Evolutionary conservation across 2,797 vertebrate species (phyloP).

Genomic region (Phoeniculus purpureus): DNA sequence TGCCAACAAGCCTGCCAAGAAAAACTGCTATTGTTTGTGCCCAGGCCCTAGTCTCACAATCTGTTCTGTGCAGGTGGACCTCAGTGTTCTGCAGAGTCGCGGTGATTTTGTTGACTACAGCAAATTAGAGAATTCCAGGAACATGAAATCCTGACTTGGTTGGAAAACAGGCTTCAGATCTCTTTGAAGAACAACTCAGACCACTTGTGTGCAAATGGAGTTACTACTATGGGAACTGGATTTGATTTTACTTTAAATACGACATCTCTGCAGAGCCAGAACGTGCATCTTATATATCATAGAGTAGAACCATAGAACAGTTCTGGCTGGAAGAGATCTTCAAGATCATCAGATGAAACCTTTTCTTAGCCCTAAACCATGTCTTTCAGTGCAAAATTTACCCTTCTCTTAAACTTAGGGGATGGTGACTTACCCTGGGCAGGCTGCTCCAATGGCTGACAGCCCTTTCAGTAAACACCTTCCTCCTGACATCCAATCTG

Average conservation of each 20-base stretch:
- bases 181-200: neutral
- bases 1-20: conserved; percentile 56
- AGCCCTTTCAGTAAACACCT: too few species aligned
- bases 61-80: conserved; percentile 58
- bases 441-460: too few species aligned
- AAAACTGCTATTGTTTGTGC: conserved; percentile 43
- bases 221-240: neutral
- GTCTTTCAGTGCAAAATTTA: too few species aligned
- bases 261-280: neutral
- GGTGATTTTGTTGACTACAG: conserved; percentile 9
- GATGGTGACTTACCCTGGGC: too few species aligned
- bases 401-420: too few species aligned
- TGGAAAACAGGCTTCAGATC: neutral
- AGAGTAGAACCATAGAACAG: too few species aligned
- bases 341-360: too few species aligned
- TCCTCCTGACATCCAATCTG: too few species aligned
- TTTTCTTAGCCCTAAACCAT: too few species aligned
- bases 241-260: neutral
- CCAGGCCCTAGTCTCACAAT: neutral
- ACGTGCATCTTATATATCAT: neutral
- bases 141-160: rapidly evolving
- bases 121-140: conserved; percentile 14
- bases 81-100: neutral
- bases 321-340: too few species aligned
- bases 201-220: neutral